Percentiles rank a stretch among this genome's conserved stretches.
These are phyloP conservation scores for Aphidoletes aphidimyza DNA, from an alignment of 2,888 invertebrate species.

Conservation along the genomic window DNA sequence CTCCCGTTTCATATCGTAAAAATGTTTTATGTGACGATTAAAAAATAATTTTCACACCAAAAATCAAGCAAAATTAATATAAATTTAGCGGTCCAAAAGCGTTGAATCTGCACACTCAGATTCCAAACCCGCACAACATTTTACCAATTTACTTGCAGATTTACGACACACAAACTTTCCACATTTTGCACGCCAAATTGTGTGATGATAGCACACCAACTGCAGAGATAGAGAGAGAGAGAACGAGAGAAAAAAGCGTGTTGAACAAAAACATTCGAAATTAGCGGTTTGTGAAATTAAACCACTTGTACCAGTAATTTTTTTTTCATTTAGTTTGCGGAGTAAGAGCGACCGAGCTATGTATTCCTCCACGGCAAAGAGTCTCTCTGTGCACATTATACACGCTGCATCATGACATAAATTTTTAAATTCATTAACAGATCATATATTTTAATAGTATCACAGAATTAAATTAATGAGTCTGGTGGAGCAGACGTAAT, in stretches of 20 bases:
- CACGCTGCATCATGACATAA: constrained; percentile 1
- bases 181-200: not conserved
- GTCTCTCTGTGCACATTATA: too few relatives aligned
- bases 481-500: constrained; percentile 43
- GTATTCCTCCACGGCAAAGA: too few relatives aligned
- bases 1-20: too few relatives aligned
- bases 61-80: constrained; percentile 10
- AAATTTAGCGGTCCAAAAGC: not conserved
- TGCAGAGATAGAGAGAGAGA: too few relatives aligned
- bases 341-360: too few relatives aligned
- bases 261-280: not conserved
- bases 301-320: too few relatives aligned
- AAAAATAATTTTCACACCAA: not conserved
- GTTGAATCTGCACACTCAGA: not conserved
- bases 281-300: constrained; percentile 41
- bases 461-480: constrained; percentile 22
- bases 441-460: constrained; percentile 42
- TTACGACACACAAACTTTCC: not conserved
- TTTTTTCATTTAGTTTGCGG: too few relatives aligned
- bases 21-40: not conserved
- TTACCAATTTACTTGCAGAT: not conserved
- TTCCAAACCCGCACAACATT: too few relatives aligned
- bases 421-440: constrained; percentile 21
- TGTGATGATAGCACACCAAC: constrained; percentile 16
- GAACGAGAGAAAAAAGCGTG: not conserved